Percentiles rank a stretch among this genome's conserved stretches.
These are phyloP conservation scores for Aphaenogaster rudis DNA, from an alignment of 1,140 invertebrate species.

Conservation along the genomic window DNA sequence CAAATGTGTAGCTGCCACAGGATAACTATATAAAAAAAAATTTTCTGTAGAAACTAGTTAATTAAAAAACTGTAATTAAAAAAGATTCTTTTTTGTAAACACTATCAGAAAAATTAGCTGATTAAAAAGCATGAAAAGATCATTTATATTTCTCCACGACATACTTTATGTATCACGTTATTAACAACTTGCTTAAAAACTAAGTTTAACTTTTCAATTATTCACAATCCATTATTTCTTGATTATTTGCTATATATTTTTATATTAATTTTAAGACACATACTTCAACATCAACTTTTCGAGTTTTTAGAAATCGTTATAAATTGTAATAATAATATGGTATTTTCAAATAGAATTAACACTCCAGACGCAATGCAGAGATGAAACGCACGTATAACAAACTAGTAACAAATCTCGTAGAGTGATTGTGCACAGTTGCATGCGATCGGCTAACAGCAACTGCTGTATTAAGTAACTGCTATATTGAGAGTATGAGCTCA, in stretches of 20 bases:
- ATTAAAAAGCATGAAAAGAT: neutral
- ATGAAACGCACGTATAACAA: neutral
- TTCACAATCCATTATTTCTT: conserved; percentile 2
- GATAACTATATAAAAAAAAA: conserved; percentile 90
- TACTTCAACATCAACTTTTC: neutral
- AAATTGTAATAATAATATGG: neutral
- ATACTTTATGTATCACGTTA: conserved; percentile 7
- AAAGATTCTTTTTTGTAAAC: neutral
- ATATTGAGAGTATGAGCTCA: conserved; percentile 79
- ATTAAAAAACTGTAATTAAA: neutral
- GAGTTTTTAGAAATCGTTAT: neutral
- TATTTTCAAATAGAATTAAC: neutral
- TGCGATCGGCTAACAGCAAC: conserved; percentile 35
- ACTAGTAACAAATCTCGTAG: conserved; percentile 34
- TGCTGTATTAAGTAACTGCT: conserved; percentile 63
- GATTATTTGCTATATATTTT: conserved; percentile 18
- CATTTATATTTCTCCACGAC: neutral
- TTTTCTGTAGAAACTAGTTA: conserved; percentile 30
- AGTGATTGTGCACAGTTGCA: conserved; percentile 58
- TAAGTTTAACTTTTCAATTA: neutral
- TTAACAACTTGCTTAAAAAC: neutral
- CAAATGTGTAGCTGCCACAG: conserved; percentile 94
- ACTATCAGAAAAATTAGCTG: neutral
- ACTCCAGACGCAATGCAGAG: neutral
- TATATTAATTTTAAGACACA: neutral